These are phyloP conservation scores for Condylura cristata DNA, from an alignment of 2,113 vertebrate genomes.

Conservation along the genomic window DNA sequence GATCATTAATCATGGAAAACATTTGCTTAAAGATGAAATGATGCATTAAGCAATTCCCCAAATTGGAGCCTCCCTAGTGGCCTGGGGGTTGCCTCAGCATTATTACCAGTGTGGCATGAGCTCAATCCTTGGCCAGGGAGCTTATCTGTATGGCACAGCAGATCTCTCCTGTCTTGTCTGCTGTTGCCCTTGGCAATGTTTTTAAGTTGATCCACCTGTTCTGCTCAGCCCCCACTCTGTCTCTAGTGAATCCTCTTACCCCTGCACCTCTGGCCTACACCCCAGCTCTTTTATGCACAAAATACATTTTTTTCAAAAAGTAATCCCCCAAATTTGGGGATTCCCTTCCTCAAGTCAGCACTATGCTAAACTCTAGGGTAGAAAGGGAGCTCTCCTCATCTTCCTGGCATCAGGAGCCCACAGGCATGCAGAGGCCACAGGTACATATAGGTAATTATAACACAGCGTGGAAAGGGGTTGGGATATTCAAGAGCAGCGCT, in stretches of 20 bases:
- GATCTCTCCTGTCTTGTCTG: too few species aligned
- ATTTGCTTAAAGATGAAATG: slow-evolving; percentile 3
- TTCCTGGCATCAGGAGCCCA: not conserved
- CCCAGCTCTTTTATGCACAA: too few species aligned
- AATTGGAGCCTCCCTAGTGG: not conserved
- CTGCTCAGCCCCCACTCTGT: too few species aligned
- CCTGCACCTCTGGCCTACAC: too few species aligned
- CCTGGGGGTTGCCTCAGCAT: too few species aligned
- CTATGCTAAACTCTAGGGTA: not conserved
- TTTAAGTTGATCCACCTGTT: too few species aligned
- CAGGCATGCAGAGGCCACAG: not conserved
- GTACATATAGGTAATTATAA: not conserved
- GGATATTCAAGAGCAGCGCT: not conserved
- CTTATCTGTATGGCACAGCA: too few species aligned
- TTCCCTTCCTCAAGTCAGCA: not conserved
- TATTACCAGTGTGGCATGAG: too few species aligned
- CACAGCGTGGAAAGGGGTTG: not conserved
- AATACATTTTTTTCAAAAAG: too few species aligned
- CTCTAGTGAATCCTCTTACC: too few species aligned
- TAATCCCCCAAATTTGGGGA: not conserved
- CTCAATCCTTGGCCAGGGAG: too few species aligned
- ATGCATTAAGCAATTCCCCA: slow-evolving; percentile 10
- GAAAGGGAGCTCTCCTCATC: not conserved
- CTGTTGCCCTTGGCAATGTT: too few species aligned
- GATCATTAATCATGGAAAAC: not conserved